Base-by-base conservation (phyloP, 2,888 invertebrate genomes). In the Stratiomys singularior region DNA sequence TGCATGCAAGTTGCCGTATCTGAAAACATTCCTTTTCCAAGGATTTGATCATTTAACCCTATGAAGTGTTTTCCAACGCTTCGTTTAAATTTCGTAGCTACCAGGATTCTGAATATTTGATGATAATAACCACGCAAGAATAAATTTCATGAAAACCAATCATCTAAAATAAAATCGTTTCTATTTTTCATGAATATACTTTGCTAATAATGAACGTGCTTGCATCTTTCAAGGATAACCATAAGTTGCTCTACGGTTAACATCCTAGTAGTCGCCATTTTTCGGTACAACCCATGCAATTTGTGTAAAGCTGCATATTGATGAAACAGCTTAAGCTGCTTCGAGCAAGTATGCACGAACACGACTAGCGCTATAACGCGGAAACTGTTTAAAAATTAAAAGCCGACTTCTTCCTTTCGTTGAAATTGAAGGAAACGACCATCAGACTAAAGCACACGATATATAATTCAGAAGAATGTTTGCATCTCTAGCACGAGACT, bases 311-410 rank as follows among this genome's bases (percentile, higher is more conserved):
- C 46, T 71, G 71, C 52, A 71, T 71, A 71, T 71, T 56, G 44
- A 30, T 37, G n/a, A 28, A 71, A 47, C 56, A 71, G 18, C 71
- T 52, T 25, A 47, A 52, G 56, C 71, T 15, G 21, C 1, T 18
- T 1, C n/a, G 18, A 37, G 23, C 30, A 28, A 11, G 23, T 25
- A 21, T 67, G 64, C 64, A 52, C 52, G 52, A 52, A 52, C 58
- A 60, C 5, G 58, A 25, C 3, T 13, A 60, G 13, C 58, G 58
- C 25, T 60, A 23, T 60, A 60, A 60, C 25, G 58, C 58, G 25
- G 25, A 28, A 76, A 46, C 76, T 78, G 52, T 69, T 78, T 67
- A 78, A 78, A 78, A 76, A 76, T 78, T 78, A 76, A 78, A 78
- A 78, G 27, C 67, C 69, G 15, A 74, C 58, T 56, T 64, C 28